These are phyloP conservation scores for Aricia artaxerxes DNA, from an alignment of 2,888 invertebrate genomes.

Conservation along the genomic window DNA sequence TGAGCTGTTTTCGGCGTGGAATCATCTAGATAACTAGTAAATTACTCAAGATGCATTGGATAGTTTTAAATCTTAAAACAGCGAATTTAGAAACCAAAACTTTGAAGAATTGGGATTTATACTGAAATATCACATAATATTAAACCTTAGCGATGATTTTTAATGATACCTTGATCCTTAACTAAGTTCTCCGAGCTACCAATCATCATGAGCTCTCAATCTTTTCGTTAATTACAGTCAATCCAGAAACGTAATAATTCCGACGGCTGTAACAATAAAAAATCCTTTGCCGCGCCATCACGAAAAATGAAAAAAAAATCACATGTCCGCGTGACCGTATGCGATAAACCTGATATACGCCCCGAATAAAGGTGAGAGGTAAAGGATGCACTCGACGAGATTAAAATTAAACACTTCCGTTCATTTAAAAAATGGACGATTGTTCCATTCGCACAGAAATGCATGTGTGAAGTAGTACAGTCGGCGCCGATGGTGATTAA, in stretches of 20 bases:
- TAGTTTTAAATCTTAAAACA: no score
- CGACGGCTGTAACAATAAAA: slow-evolving; percentile 22
- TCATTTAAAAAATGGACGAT: slow-evolving; percentile 37
- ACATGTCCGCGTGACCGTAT: slow-evolving; percentile 20
- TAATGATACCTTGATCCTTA: no score
- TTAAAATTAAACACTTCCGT: slow-evolving; percentile 41
- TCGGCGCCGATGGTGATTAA: background rate
- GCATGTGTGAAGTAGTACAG: slow-evolving; percentile 35
- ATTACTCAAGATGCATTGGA: no score
- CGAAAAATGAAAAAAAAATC: background rate
- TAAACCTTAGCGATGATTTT: no score
- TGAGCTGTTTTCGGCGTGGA: no score
- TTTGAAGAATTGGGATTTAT: no score
- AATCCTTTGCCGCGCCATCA: slow-evolving; percentile 13
- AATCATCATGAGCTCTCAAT: no score
- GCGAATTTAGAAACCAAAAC: no score
- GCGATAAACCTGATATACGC: slow-evolving; percentile 31
- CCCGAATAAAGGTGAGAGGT: slow-evolving; percentile 27
- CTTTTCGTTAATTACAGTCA: background rate
- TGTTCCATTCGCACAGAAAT: slow-evolving; percentile 36
- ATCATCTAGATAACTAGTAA: no score
- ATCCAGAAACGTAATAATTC: slow-evolving; percentile 8
- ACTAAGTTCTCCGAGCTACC: no score
- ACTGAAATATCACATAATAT: no score
- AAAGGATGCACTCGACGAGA: slow-evolving; percentile 33